phyloP scores from a whole-genome alignment of 2,888 invertebrate species.

The Phaonia tiefii region DNA sequence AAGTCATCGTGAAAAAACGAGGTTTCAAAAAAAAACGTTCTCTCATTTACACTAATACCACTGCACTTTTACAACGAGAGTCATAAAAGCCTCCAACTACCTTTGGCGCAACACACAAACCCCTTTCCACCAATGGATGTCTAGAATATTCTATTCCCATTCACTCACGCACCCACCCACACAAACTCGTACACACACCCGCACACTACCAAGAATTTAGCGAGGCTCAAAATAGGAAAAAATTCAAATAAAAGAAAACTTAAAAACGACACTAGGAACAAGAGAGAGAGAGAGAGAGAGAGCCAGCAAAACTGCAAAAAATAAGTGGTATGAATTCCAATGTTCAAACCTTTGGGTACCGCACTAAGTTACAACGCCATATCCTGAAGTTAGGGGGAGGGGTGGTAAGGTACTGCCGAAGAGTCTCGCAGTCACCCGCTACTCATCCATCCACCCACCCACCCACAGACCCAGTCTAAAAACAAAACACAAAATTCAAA shows the following conservation, averaged over 20 bases:
- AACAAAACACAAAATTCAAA: slow-evolving; percentile 57
- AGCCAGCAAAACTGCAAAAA: not conserved
- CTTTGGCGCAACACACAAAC: slow-evolving; percentile 19
- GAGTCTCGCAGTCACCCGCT: not conserved
- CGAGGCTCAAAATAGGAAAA: slow-evolving; percentile 34
- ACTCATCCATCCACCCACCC: not conserved
- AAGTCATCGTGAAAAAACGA: slow-evolving; percentile 5
- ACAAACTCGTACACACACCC: slow-evolving; percentile 37
- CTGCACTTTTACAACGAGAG: slow-evolving; percentile 30
- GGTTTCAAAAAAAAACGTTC: not conserved
- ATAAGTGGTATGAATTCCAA: slow-evolving; percentile 13
- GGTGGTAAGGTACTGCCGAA: slow-evolving; percentile 3
- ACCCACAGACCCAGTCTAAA: not conserved
- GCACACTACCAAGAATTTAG: slow-evolving; percentile 22
- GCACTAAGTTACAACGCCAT: slow-evolving; percentile 21
- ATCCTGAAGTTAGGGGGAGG: slow-evolving; percentile 29
- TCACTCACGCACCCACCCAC: slow-evolving; percentile 38
- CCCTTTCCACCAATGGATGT: not conserved
- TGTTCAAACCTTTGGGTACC: slow-evolving; percentile 49
- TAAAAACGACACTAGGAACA: slow-evolving; percentile 20
- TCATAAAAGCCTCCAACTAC: slow-evolving; percentile 53
- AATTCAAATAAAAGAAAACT: slow-evolving; percentile 20
- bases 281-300: slow-evolving; percentile 23
- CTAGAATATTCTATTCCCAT: not conserved
- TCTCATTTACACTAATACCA: slow-evolving; percentile 43